A percentile compares a stretch with the other conserved stretches of the same genome.
Evolutionary conservation across 2,797 vertebrate genomes (phyloP).

Genomic region (Gymnopithys bicolor): DNA sequence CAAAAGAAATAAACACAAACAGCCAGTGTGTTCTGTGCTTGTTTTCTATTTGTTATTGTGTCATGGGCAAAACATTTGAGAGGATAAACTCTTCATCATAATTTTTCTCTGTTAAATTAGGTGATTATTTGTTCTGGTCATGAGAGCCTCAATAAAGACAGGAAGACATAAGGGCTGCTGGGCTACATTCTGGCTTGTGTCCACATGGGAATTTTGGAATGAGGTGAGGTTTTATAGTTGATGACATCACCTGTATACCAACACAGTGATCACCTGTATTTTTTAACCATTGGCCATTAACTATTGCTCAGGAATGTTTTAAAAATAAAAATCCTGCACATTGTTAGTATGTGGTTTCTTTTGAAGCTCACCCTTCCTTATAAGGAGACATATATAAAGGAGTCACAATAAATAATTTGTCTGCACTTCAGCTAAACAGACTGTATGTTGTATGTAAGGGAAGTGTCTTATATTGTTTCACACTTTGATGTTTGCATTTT

Average conservation of each 20-base stretch:
- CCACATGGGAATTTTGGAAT: neutral
- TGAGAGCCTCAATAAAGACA: neutral
- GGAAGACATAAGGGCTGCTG: neutral
- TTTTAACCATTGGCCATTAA: neutral
- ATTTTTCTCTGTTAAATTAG: neutral
- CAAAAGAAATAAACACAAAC: conserved; percentile 31
- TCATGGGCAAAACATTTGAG: neutral
- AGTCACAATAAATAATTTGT: neutral
- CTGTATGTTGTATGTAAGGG: neutral
- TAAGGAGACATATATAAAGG: neutral
- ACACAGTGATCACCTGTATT: neutral
- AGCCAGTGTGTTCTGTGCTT: neutral
- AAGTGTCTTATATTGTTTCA: neutral
- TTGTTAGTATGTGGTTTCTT: neutral
- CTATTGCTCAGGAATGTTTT: neutral
- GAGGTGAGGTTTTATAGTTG: neutral
- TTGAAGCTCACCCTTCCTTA: neutral
- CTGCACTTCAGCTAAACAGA: neutral
- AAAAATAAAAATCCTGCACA: neutral
- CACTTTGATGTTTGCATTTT: neutral
- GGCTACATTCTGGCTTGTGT: neutral
- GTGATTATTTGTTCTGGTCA: neutral
- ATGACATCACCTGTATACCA: neutral
- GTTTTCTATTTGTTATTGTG: conserved; percentile 36
- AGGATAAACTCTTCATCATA: neutral